These are phyloP conservation scores for Oncorhynchus kisutch DNA, from an alignment of 2,113 vertebrate species.

Conservation along the genomic window DNA sequence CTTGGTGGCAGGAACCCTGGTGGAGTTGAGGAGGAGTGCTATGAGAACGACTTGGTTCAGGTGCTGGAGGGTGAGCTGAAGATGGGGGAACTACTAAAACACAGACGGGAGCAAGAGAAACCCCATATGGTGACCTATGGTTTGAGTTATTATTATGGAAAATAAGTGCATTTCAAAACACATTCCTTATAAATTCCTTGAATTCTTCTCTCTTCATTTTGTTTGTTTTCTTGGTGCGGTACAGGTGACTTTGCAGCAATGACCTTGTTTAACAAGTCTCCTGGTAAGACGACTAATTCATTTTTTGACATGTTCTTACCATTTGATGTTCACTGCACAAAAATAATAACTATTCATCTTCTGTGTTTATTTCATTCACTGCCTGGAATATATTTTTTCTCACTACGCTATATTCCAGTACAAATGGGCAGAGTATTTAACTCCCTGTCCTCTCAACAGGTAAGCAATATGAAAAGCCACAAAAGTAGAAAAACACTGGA, in stretches of 20 bases:
- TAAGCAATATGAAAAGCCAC: conserved; percentile 61
- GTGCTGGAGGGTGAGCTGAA: conserved; percentile 89
- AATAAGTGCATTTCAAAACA: not conserved
- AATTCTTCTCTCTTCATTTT: conserved; percentile 22
- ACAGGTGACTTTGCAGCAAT: conserved; percentile 96
- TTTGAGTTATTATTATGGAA: not conserved
- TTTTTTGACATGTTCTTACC: not conserved
- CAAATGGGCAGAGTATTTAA: not conserved
- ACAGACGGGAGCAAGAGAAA: conserved; percentile 85
- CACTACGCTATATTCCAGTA: not conserved
- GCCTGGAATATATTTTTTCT: not conserved
- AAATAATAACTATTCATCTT: no score
- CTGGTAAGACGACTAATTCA: conserved; percentile 58
- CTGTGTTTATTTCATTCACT: no score
- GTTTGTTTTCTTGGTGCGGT: conserved; percentile 55
- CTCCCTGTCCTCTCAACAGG: conserved; percentile 30
- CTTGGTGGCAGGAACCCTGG: conserved; percentile 68
- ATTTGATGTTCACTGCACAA: no score
- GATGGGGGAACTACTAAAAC: conserved; percentile 88
- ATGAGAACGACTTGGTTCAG: conserved; percentile 86
- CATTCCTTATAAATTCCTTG: not conserved
- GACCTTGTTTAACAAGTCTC: conserved; percentile 78
- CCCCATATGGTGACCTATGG: conserved; percentile 80
- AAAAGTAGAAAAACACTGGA: conserved; percentile 59
- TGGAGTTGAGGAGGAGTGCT: conserved; percentile 81